Evolutionary conservation across 2,888 invertebrate genomes (phyloP), one percentile per base, ranked within the genome.

Genomic region (Heliconius aoede): DNA sequence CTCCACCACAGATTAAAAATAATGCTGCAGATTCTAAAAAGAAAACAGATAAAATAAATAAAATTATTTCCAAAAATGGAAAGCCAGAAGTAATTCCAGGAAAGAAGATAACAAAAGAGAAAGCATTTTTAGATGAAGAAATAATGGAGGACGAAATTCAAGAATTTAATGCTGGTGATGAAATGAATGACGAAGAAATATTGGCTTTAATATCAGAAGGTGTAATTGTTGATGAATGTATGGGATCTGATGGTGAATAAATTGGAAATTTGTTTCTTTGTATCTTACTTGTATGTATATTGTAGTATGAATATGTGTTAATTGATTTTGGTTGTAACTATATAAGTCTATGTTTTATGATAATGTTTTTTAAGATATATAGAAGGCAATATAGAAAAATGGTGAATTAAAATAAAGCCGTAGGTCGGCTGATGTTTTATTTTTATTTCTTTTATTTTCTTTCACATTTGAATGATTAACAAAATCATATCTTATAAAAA

Each of bases 151-250:
- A 72, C 60, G 79, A 76, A 5, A 72, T 74, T 64, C 64, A 74
- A 28, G 72, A 78, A 46, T 78, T 77, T 58, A 76, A 76, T 64
- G 80, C 80, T 32, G 86, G 85, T 76, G 92, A 92, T 32, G 92
- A 91, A 82, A 84, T 93, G 69, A 85, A 89, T 73, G 93, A 93
- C 80, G 84, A 87, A 58, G 92, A 90, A 76, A 92, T 93, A 51
- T 80, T 92, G 2, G 90, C 90, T 4, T 80, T 93, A n/a, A 86
- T 93, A 82, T 89, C 91, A 1, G 85, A 86, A 68, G 92, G 90
- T 1, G 91, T 93, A 7, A 86, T 93, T 21, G 79, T 93, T 55
- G 93, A 93, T 69, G 91, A 93, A 80, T 94, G 92, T 75, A 86
- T 86, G 77, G 91, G 89, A 4, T 90, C 92, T 30, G 92, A 91